These are phyloP conservation scores for Pelobates cultripes DNA, from an alignment of 2,797 vertebrate genomes.

Conservation along the genomic window DNA sequence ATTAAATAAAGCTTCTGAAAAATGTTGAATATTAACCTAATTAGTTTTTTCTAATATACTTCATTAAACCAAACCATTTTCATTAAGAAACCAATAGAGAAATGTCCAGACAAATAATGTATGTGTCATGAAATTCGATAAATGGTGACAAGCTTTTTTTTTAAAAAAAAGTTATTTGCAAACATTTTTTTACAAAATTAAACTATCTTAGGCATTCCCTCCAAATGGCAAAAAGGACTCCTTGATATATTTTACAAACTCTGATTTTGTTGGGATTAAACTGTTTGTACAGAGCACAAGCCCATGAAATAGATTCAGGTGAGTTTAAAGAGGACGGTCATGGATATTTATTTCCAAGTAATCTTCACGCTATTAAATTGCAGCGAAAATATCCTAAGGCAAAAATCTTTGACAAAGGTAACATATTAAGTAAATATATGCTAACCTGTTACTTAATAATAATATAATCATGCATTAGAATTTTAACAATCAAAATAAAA, in stretches of 20 bases:
- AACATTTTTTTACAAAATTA: background rate
- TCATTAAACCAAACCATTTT: too few species aligned
- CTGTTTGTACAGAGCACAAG: conserved; percentile 39
- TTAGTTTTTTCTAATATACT: too few species aligned
- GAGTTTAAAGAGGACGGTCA: background rate
- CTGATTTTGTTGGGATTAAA: conserved; percentile 38
- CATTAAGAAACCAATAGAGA: too few species aligned
- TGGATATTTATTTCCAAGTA: conserved; percentile 1
- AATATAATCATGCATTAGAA: background rate
- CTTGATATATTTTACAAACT: conserved; percentile 3
- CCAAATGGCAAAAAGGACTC: background rate
- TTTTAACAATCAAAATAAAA: background rate
- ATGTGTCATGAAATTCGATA: too few species aligned
- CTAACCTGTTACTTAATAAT: background rate
- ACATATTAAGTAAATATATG: background rate
- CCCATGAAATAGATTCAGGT: conserved; percentile 39
- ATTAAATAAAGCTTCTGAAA: too few species aligned
- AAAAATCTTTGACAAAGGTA: conserved; percentile 2
- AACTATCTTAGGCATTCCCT: background rate
- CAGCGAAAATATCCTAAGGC: conserved; percentile 27
- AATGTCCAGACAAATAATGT: too few species aligned
- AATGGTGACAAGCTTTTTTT: too few species aligned
- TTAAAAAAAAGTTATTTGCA: background rate
- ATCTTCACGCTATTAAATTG: background rate
- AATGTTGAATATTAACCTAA: too few species aligned